phyloP scores from a whole-genome alignment of 2,113 vertebrate species.

The Pachypanchax playfairii region DNA sequence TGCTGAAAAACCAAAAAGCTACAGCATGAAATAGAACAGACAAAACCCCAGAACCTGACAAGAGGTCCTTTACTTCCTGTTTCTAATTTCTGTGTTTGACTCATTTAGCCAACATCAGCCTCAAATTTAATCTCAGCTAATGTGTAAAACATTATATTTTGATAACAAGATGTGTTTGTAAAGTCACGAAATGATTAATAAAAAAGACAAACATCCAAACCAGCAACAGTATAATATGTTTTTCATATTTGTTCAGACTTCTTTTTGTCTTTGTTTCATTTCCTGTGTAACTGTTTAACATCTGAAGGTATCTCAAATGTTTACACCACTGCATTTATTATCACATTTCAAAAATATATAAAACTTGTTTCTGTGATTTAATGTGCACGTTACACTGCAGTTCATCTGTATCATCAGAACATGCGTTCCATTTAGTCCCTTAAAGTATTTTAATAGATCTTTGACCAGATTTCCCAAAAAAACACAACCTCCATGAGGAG shows the following conservation, averaged over 20 bases:
- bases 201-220: not conserved
- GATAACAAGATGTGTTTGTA: not conserved
- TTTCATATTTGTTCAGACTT: not conserved
- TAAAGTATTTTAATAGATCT: not conserved
- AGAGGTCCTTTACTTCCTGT: slow-evolving; percentile 9
- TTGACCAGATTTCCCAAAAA: not conserved
- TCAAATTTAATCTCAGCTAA: slow-evolving; percentile 2
- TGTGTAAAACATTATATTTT: not conserved
- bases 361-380: not conserved
- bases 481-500: not conserved
- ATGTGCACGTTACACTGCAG: not conserved
- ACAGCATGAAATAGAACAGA: not conserved
- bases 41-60: too few relatives aligned
- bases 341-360: not conserved
- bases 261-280: not conserved
- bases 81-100: not conserved
- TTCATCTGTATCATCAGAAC: not conserved
- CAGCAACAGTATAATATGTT: not conserved
- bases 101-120: not conserved
- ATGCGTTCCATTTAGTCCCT: not conserved
- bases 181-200: not conserved
- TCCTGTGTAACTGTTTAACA: not conserved
- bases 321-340: not conserved
- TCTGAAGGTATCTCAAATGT: not conserved
- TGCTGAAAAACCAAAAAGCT: too few relatives aligned